phyloP scores from a whole-genome alignment of 2,113 vertebrate species.

The Pollachius pollachius region DNA sequence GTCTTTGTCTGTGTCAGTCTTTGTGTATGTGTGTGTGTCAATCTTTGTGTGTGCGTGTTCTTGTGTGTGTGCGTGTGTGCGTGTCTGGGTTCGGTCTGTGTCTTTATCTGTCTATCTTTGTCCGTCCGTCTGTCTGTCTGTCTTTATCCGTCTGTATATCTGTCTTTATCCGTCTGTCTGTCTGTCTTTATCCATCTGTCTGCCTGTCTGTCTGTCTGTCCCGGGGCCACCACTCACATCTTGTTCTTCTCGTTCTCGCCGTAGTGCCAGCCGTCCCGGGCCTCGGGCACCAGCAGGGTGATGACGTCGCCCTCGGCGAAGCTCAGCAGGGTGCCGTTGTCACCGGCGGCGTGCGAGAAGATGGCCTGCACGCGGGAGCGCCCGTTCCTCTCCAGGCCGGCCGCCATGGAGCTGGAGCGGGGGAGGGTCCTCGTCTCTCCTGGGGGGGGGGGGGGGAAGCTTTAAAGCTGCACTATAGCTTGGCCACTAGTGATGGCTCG shows the following conservation, averaged over 20 bases:
- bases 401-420: conserved; percentile 96
- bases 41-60: too few species aligned
- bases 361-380: conserved; percentile 92
- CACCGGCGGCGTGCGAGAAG: conserved; percentile 93
- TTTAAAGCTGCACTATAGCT: neutral
- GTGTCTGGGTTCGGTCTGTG: too few species aligned
- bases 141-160: too few species aligned
- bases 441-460: conserved; percentile 41
- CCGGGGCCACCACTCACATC: conserved; percentile 74
- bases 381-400: conserved; percentile 93
- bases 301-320: conserved; percentile 96
- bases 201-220: too few species aligned
- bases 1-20: too few species aligned
- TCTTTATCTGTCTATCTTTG: too few species aligned
- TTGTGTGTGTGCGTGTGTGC: too few species aligned
- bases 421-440: conserved; percentile 96
- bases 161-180: too few species aligned
- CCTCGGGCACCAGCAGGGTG: conserved; percentile 94
- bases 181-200: too few species aligned
- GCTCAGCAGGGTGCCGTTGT: conserved; percentile 94
- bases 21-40: too few species aligned
- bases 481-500: too few species aligned
- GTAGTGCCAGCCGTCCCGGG: conserved; percentile 96
- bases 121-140: too few species aligned
- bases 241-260: conserved; percentile 98